Evolutionary conservation across 2,113 vertebrate genomes (phyloP), one percentile per base, ranked within the genome.

Genomic region (Motacilla tschutschensis): DNA sequence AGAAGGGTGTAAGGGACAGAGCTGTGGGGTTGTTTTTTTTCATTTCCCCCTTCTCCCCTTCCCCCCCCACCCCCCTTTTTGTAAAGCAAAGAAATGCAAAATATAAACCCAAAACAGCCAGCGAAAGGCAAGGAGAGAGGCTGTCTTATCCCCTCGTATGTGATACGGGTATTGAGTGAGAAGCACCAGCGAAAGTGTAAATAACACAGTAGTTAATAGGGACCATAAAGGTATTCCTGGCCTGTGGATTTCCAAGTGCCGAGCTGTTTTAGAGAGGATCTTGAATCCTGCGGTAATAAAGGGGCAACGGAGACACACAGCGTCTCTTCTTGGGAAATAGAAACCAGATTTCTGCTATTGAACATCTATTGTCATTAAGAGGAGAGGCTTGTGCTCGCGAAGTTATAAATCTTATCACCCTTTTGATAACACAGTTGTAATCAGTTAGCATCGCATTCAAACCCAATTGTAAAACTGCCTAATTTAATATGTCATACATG

Each of bases 351-450:
- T 92, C 93, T 89, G 88, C 90, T 76, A 67, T 92, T 90, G 91
- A 77, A 69, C 92, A 93, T 95, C 92, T 89, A 94, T 95, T 96
- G 95, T 95, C 94, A 95, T 94, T 94, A 94, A 94, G 88, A 93
- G 60, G 35, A 93, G 94, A 95, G 95, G 95, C 95, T 96, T 95
- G 91, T 79, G 95, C 94, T 96, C 81, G 38, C 31, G 48, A 91
- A 96, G 96, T 97, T 97, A 96, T 97, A 97, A 96, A 97, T 97
- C 97, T 96, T 97, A 96, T 94, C 96, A 62, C 94, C 94, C 95
- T 95, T 96, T 96, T 96, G 97, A 97, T 97, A 97, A 97, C 94
- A 95, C 95, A 84, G 95, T 96, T 96, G 96, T 96, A 97, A 96
- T 96, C 96, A 96, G 96, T 96, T 94, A 93, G 90, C 83, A 95